Conservation (phyloP, 2,888 invertebrate genomes). For the Agrochola lota region DNA sequence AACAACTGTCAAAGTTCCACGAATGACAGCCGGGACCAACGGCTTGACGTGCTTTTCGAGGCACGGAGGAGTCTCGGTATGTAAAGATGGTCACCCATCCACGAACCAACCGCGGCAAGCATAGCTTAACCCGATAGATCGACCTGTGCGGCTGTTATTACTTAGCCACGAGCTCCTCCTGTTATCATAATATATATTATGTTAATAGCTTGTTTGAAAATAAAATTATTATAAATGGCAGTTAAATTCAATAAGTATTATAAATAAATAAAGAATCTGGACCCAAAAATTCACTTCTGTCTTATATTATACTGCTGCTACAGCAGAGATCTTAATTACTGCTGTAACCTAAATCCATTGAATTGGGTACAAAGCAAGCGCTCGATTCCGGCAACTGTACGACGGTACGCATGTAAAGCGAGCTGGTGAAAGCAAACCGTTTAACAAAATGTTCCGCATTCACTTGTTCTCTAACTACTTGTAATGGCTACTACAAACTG, state of each 20-base stretch:
- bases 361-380: slow-evolving; percentile 6
- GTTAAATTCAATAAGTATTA: neutral
- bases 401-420: neutral
- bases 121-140: too few species aligned
- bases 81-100: too few species aligned
- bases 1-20: too few species aligned
- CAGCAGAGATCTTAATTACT: neutral
- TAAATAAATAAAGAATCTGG: neutral
- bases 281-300: neutral
- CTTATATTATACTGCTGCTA: neutral
- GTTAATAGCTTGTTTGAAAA: neutral
- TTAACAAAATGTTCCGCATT: slow-evolving; percentile 51
- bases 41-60: too few species aligned
- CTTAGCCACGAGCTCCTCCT: too few species aligned
- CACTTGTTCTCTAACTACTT: slow-evolving; percentile 19
- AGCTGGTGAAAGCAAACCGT: slow-evolving; percentile 45
- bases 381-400: neutral
- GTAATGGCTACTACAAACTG: neutral
- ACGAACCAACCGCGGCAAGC: too few species aligned
- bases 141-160: too few species aligned
- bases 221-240: too few species aligned
- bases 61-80: too few species aligned
- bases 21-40: too few species aligned
- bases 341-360: slow-evolving; percentile 1
- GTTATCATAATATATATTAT: neutral